Percentiles rank a stretch among this genome's conserved stretches.
Conservation (phyloP, 2,113 vertebrate species). For the Hyperoodon ampullatus region DNA sequence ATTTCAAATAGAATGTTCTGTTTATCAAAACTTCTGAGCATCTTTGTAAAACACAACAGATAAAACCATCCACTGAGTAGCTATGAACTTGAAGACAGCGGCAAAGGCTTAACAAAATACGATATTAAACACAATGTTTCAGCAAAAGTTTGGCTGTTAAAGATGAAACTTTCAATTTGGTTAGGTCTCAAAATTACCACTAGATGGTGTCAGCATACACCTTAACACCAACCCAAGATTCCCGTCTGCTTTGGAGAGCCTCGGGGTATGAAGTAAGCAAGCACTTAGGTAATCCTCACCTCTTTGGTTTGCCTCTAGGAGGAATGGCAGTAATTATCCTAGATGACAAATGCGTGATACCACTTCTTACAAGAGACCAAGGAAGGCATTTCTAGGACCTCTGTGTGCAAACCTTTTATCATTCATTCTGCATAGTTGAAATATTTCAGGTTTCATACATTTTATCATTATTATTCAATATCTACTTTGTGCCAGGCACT, state of each 20-base stretch:
- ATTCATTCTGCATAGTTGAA: conserved; percentile 49
- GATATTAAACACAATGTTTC: not conserved
- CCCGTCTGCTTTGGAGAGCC: not conserved
- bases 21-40: conserved; percentile 17
- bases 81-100: not conserved
- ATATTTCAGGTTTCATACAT: not conserved
- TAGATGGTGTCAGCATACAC: conserved; percentile 69
- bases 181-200: conserved; percentile 37
- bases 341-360: not conserved
- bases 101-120: not conserved
- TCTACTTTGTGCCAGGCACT: not conserved
- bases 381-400: not conserved
- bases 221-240: not conserved
- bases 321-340: not conserved
- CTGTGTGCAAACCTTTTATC: not conserved
- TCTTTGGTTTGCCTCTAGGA: not conserved
- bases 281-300: not conserved
- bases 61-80: not conserved
- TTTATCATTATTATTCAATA: not conserved
- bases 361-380: not conserved
- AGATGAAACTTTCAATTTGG: conserved; percentile 18
- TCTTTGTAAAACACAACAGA: not conserved
- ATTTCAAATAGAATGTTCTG: conserved; percentile 36
- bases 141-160: not conserved
- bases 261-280: not conserved